Conservation (phyloP, 2,113 vertebrate species). For the Hippopotamus amphibius region DNA sequence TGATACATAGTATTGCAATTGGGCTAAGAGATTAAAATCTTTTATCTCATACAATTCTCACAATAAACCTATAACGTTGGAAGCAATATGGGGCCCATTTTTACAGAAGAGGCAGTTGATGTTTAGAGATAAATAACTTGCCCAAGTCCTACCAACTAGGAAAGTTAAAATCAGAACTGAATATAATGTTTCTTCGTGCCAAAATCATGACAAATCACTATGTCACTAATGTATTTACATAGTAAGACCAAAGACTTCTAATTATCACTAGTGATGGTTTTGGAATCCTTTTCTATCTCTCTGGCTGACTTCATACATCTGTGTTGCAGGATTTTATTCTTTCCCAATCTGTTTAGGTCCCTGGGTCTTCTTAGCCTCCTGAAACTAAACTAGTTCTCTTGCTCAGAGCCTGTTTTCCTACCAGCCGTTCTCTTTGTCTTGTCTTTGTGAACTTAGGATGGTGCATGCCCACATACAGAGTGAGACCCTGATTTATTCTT, state of each 20-base stretch:
- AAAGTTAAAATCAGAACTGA: not conserved
- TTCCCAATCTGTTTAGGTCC: not conserved
- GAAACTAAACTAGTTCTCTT: not conserved
- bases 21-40: not conserved
- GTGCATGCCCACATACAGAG: not conserved
- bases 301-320: not conserved
- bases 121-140: not conserved
- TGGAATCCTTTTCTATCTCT: too few relatives aligned
- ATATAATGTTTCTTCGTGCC: not conserved
- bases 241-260: not conserved
- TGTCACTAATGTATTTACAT: not conserved
- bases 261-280: accelerated
- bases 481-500: not conserved
- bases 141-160: not conserved
- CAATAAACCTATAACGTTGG: not conserved
- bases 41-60: not conserved
- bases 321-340: too few relatives aligned
- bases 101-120: not conserved
- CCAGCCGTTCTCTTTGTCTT: not conserved
- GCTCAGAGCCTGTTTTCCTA: not conserved
- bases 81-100: not conserved
- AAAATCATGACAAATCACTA: not conserved
- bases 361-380: not conserved
- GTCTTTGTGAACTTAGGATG: not conserved
- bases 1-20: accelerated